A percentile compares a stretch with the other conserved stretches of the same genome.
These are phyloP conservation scores for Trichonephila clavata DNA, from an alignment of 1,140 invertebrate genomes.

Conservation along the genomic window DNA sequence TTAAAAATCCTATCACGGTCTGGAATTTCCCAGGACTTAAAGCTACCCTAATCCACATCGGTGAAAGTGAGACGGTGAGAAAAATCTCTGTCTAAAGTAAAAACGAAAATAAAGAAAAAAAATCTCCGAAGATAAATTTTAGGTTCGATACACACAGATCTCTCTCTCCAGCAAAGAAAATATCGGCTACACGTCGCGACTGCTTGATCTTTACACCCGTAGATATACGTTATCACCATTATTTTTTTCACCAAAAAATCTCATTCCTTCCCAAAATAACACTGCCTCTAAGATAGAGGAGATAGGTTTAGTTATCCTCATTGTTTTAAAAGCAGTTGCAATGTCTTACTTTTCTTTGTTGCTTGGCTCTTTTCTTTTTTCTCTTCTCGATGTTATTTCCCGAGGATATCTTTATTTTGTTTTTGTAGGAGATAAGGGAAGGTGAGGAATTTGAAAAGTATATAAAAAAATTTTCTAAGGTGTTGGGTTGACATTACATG, in stretches of 20 bases:
- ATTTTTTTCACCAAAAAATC: not conserved
- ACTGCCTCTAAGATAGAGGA: not conserved
- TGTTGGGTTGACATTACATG: too few species aligned
- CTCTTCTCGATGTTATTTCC: not conserved
- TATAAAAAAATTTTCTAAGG: too few species aligned
- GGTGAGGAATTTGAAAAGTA: too few species aligned
- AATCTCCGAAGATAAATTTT: not conserved
- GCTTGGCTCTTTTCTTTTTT: not conserved
- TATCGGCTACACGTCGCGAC: not conserved
- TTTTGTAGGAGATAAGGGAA: too few species aligned
- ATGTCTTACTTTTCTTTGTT: not conserved
- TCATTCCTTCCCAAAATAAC: not conserved
- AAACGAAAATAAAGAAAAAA: not conserved
- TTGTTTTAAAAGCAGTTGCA: not conserved
- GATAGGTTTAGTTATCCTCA: constrained; percentile 13
- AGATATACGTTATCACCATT: constrained; percentile 38
- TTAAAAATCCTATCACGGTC: constrained; percentile 14
- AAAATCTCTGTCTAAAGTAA: not conserved
- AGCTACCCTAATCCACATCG: not conserved
- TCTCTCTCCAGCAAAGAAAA: not conserved
- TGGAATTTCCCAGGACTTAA: not conserved
- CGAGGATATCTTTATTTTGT: not conserved
- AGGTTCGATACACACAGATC: not conserved
- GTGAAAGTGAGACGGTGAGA: not conserved
- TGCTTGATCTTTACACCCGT: constrained; percentile 4